Conservation (phyloP, 2,888 invertebrate species). For the Matsumyia berberina region DNA sequence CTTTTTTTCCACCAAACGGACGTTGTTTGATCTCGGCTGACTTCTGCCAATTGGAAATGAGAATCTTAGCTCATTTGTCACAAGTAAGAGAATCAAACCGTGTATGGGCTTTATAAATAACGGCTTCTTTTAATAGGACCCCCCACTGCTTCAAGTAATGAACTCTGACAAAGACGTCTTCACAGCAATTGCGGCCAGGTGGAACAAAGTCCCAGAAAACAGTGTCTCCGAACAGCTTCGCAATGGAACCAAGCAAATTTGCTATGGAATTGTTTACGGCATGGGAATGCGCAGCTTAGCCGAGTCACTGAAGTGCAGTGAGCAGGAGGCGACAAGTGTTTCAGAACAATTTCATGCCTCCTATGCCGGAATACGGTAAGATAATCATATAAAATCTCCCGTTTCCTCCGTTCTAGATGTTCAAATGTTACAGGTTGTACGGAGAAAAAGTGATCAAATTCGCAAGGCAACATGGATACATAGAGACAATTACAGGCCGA, state of each 20-base stretch:
- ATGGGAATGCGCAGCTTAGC: conserved; percentile 94
- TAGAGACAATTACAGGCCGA: conserved; percentile 93
- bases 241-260: conserved; percentile 95
- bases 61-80: conserved; percentile 96
- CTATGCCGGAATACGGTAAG: conserved; percentile 89
- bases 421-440: conserved; percentile 78
- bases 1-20: conserved; percentile 87
- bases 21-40: conserved; percentile 94
- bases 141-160: conserved; percentile 88
- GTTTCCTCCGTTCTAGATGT: conserved; percentile 79
- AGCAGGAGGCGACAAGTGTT: conserved; percentile 91
- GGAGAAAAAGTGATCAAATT: conserved; percentile 85
- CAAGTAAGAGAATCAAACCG: conserved; percentile 79
- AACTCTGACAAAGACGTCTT: conserved; percentile 91
- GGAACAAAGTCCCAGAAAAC: conserved; percentile 89
- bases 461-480: conserved; percentile 90
- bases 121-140: conserved; percentile 85
- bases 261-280: conserved; percentile 98
- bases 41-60: conserved; percentile 97
- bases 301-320: conserved; percentile 91
- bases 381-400: conserved; percentile 80
- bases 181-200: conserved; percentile 92
- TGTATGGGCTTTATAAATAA: not conserved
- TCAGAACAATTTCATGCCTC: conserved; percentile 92
- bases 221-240: conserved; percentile 92